These are phyloP conservation scores for Petrophora chlorosata DNA, from an alignment of 2,888 invertebrate genomes.

Conservation along the genomic window DNA sequence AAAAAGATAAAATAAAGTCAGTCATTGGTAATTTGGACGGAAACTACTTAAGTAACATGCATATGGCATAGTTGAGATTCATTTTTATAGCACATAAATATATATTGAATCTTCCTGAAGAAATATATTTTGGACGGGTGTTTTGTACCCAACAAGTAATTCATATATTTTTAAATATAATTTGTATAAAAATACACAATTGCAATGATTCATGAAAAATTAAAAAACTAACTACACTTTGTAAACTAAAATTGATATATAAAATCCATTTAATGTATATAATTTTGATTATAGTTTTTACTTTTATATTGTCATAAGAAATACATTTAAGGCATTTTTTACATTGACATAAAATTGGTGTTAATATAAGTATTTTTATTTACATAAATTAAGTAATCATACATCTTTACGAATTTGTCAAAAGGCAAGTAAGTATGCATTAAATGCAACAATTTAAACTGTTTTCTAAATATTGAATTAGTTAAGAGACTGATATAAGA, in stretches of 20 bases:
- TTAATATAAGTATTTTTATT: background rate
- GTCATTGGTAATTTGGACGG: slow-evolving; percentile 82
- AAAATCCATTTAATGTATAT: background rate
- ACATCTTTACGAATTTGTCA: background rate
- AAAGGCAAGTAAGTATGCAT: slow-evolving; percentile 61
- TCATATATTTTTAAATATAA: background rate
- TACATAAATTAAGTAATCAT: slow-evolving; percentile 2
- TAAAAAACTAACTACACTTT: background rate
- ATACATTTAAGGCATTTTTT: slow-evolving; percentile 59
- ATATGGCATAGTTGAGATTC: slow-evolving; percentile 59
- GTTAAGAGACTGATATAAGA: background rate
- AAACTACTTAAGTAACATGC: slow-evolving; percentile 76
- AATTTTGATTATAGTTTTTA: background rate
- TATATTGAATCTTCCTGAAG: background rate
- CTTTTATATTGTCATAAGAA: slow-evolving; percentile 42
- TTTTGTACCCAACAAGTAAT: slow-evolving; percentile 13
- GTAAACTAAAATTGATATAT: background rate
- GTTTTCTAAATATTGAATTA: background rate
- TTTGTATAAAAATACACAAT: slow-evolving; percentile 2
- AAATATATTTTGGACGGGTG: slow-evolving; percentile 56
- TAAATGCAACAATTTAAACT: slow-evolving; percentile 51
- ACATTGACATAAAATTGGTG: slow-evolving; percentile 24
- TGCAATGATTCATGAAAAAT: background rate
- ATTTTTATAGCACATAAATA: slow-evolving; percentile 29
- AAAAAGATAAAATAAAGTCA: slow-evolving; percentile 68